These are phyloP conservation scores for Anastrepha obliqua DNA, from an alignment of 1,140 invertebrate species.

Conservation along the genomic window DNA sequence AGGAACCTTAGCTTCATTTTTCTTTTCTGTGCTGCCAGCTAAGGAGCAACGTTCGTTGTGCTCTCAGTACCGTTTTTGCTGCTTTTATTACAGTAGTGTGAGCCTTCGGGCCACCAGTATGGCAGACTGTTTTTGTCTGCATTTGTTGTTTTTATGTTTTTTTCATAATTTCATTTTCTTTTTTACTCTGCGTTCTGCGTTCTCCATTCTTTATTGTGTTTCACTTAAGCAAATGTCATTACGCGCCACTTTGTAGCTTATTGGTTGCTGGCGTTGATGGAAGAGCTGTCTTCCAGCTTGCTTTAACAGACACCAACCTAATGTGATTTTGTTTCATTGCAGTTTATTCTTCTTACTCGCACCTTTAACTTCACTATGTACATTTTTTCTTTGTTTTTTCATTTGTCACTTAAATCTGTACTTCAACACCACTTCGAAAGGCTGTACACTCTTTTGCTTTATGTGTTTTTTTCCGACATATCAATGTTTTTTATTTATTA, in stretches of 20 bases:
- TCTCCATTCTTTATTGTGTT: background rate
- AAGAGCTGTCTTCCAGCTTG: conserved; percentile 19
- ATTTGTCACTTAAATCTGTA: background rate
- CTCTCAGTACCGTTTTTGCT: too few species aligned
- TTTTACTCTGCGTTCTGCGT: background rate
- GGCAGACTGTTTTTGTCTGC: too few species aligned
- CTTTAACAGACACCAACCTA: conserved; percentile 1
- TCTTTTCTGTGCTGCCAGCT: background rate
- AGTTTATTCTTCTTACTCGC: background rate
- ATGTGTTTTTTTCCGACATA: background rate
- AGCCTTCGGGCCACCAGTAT: too few species aligned
- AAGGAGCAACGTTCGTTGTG: too few species aligned
- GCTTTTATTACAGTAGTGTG: too few species aligned
- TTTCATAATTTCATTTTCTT: background rate
- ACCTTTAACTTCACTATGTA: background rate
- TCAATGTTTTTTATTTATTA: background rate
- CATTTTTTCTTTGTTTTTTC: background rate
- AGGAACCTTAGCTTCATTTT: background rate
- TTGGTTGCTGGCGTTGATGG: conserved; percentile 45
- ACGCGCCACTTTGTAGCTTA: conserved; percentile 51
- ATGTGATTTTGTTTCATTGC: conserved; percentile 19
- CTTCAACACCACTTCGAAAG: background rate
- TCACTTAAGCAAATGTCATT: conserved; percentile 49
- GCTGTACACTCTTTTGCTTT: background rate
- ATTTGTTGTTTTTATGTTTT: background rate